Evolutionary conservation across 23 tunicate species (phyloP).

Genomic region (Ascidia mentula): DNA sequence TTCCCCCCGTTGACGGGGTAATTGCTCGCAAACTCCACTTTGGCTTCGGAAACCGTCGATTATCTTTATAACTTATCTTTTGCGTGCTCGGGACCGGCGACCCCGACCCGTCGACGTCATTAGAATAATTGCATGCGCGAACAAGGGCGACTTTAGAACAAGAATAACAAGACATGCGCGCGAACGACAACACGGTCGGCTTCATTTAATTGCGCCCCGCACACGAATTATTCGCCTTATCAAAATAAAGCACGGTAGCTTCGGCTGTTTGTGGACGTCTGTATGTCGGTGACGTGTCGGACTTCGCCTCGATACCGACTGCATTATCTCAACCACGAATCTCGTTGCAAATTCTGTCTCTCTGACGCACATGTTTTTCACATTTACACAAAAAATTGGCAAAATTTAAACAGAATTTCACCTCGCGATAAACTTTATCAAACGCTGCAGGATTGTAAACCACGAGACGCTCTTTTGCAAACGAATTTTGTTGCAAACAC

Average conservation of each 20-base stretch:
- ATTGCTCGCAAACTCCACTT: not conserved
- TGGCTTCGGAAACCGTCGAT: not conserved
- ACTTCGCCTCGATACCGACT: not conserved
- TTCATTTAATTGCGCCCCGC: not conserved
- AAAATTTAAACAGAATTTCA: not conserved
- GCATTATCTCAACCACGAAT: not conserved
- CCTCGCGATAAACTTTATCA: not conserved
- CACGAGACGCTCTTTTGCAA: not conserved
- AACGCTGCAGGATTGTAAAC: not conserved
- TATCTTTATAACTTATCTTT: not conserved
- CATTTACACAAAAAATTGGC: not conserved
- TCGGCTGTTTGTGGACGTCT: not conserved
- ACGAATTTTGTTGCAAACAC: not conserved
- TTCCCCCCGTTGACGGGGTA: not conserved
- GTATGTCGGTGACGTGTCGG: not conserved
- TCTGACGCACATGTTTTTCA: not conserved
- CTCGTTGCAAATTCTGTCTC: constrained; percentile 8
- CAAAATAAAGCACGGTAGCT: not conserved
- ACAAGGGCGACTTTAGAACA: not conserved
- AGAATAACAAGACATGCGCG: constrained; percentile 1
- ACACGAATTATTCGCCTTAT: not conserved
- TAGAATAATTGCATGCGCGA: not conserved
- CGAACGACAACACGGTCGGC: not conserved
- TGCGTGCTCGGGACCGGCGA: not conserved
- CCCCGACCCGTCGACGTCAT: not conserved